Conservation (phyloP, 2,113 vertebrate species). For the Syngnathoides biaculeatus region DNA sequence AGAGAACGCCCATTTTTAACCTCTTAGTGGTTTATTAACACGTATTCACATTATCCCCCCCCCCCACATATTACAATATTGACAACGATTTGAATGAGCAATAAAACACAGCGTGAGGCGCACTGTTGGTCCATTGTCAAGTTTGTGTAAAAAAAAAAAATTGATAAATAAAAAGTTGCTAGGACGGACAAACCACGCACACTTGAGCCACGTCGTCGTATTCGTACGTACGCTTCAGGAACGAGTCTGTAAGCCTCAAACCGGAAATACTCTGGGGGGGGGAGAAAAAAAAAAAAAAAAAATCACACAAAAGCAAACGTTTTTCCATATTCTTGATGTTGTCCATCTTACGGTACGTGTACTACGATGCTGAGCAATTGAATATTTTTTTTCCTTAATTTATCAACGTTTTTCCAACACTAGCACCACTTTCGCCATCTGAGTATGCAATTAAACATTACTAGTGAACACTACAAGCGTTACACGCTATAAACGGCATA, state of each 20-base stretch:
- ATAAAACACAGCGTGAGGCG: conserved; percentile 34
- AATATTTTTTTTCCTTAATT: too few relatives aligned
- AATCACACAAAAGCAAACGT: neutral
- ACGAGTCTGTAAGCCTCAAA: conserved; percentile 90
- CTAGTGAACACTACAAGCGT: neutral
- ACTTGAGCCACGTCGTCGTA: conserved; percentile 98
- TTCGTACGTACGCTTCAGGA: conserved; percentile 96
- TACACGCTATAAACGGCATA: neutral
- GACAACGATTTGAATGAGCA: conserved; percentile 61
- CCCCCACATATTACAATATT: conserved; percentile 55
- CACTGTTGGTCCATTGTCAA: conserved; percentile 65
- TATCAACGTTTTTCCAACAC: neutral
- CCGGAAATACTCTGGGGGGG: conserved; percentile 90
- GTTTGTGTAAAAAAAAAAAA: conserved; percentile 40
- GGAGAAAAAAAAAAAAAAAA: too few relatives aligned
- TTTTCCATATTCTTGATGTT: neutral
- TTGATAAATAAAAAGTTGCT: conserved; percentile 24
- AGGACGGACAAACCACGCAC: conserved; percentile 89
- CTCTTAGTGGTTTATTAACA: conserved; percentile 66
- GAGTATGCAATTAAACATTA: neutral
- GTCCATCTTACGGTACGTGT: neutral
- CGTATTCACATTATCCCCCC: conserved; percentile 55
- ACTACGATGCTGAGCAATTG: too few relatives aligned
- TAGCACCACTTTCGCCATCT: neutral
- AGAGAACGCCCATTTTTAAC: neutral